These are phyloP conservation scores for Grammomys dolichurus DNA, from an alignment of 2,113 vertebrate species.

Conservation along the genomic window DNA sequence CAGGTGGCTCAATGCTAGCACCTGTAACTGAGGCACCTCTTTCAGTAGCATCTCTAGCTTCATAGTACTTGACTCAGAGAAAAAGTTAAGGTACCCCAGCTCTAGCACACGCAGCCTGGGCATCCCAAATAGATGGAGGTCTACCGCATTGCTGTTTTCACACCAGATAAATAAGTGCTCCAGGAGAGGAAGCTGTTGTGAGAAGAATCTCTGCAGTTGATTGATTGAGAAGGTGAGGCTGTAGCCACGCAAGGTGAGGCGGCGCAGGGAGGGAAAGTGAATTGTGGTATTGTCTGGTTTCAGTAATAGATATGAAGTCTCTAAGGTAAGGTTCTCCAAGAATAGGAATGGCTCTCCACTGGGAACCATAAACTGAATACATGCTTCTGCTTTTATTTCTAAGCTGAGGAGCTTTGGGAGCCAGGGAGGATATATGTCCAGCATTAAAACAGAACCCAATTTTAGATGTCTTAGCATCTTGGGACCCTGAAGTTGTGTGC, in stretches of 20 bases:
- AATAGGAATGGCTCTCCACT: not conserved
- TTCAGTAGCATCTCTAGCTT: slow-evolving; percentile 46
- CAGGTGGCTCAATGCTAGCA: slow-evolving; percentile 12
- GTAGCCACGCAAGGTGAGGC: slow-evolving; percentile 33
- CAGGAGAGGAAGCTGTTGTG: not conserved
- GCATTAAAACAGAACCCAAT: not conserved
- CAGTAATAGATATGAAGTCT: not conserved
- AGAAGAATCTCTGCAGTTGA: not conserved
- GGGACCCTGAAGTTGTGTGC: slow-evolving; percentile 3
- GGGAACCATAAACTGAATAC: not conserved
- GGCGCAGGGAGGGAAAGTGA: slow-evolving; percentile 29
- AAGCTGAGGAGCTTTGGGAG: slow-evolving; percentile 45
- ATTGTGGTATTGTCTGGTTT: not conserved
- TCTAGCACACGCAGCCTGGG: slow-evolving; percentile 22
- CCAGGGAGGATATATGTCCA: slow-evolving; percentile 35
- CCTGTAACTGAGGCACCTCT: slow-evolving; percentile 18
- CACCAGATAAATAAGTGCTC: slow-evolving; percentile 56
- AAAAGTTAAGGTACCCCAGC: not conserved
- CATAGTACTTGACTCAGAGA: not conserved
- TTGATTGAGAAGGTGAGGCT: not conserved
- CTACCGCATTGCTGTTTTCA: not conserved
- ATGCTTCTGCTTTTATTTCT: not conserved
- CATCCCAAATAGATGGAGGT: not conserved
- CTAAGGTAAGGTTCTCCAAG: slow-evolving; percentile 46
- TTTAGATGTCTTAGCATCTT: slow-evolving; percentile 44